Base-by-base conservation (phyloP, 2,797 vertebrate species). In the Arremon aurantiirostris region DNA sequence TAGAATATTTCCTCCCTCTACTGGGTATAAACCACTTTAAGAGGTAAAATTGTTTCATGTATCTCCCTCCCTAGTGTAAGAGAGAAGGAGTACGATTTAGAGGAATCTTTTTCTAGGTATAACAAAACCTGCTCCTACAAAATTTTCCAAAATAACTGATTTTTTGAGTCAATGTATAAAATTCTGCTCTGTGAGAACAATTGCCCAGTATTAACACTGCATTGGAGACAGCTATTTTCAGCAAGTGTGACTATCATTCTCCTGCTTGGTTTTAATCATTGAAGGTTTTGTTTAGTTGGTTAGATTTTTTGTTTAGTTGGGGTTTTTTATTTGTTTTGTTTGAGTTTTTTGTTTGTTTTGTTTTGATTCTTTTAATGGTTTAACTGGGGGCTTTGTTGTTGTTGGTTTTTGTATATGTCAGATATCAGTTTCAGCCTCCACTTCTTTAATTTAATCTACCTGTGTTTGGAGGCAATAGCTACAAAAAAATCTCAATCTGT, bases 281-380 rank as follows among this genome's bases (percentile, higher is more conserved):
- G 6, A 59, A 65, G 10, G 6, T 22, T 35, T 56, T 42, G 3
- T 3, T 72, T 72, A 11, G 0, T 46, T 46, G 18, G 3, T 50
- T 14, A 11, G 2, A 2, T 12, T 1, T 34, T 77, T 63, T 11
- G 2, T 26, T 15, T 76, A 34, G 13, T 46, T 56, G n/a, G 22
- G 9, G 0, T 19, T 66, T 80, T 83, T 35, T 50, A 1, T 28
- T 57, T 57, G 14, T 4, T 42, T 60, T 19, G 1, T 35, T 75
- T 47, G 0, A 3, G 2, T 24, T 28, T 46, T 34, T 57, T 1
- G 8, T 14, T 41, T 49, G 3, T 8, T 14, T 47, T 20, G 4
- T 75, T 55, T 52, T 44, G 13, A 5, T 2, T 30, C n/a, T 42
- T 52, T 41, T 7, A 30, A 9, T 13, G 7, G 2, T 37, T 59